Percentiles rank a stretch among this genome's conserved stretches.
Conservation (phyloP, 2,797 vertebrate genomes). For the Cephalopachus bancanus region DNA sequence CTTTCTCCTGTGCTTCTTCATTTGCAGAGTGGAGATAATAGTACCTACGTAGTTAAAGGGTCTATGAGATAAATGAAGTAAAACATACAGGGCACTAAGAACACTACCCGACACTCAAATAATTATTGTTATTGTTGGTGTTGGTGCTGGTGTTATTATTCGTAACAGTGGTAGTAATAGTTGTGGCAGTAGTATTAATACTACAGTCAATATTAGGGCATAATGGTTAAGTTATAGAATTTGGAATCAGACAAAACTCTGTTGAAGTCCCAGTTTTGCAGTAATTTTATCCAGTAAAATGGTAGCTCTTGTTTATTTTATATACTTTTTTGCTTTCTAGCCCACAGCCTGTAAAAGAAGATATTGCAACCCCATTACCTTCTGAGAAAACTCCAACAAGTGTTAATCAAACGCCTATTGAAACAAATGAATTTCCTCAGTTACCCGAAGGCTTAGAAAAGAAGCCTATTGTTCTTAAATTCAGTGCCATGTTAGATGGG, state of each 20-base stretch:
- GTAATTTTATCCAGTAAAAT: conserved; percentile 37
- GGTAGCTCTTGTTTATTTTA: conserved; percentile 6
- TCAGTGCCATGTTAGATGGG: conserved; percentile 98
- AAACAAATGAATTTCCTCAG: conserved; percentile 98
- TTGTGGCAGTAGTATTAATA: not conserved
- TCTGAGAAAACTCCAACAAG: conserved; percentile 96
- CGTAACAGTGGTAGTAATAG: not conserved
- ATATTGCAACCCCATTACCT: conserved; percentile 95
- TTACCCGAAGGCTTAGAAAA: conserved; percentile 98
- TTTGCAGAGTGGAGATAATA: not conserved
- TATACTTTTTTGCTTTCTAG: conserved; percentile 85
- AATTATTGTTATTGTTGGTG: not conserved
- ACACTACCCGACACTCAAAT: not conserved
- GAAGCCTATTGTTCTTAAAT: conserved; percentile 98
- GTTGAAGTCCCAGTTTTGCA: not conserved
- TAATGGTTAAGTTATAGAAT: not conserved
- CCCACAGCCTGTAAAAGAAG: conserved; percentile 94
- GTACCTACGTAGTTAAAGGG: not conserved
- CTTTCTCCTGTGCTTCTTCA: not conserved
- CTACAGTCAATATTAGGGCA: not conserved
- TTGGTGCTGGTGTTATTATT: not conserved
- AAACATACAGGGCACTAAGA: not conserved
- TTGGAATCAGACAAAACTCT: not conserved
- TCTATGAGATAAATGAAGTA: not conserved
- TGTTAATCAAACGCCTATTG: conserved; percentile 97